Percentiles rank a stretch among this genome's conserved stretches.
Conservation (phyloP, 2,113 vertebrate genomes). For the Donacobius atricapilla region DNA sequence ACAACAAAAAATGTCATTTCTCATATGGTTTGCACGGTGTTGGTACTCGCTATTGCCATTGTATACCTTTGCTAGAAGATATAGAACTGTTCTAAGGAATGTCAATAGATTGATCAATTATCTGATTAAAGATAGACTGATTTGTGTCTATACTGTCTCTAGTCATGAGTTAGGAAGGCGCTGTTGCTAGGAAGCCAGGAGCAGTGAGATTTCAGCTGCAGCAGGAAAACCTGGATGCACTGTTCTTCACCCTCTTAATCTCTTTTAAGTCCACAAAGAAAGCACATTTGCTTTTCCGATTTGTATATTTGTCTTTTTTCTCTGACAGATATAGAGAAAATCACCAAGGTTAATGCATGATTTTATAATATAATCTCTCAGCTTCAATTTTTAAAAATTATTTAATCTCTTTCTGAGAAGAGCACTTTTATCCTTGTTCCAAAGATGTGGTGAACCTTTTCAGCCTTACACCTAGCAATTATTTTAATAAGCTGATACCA, state of each 20-base stretch:
- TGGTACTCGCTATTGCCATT: background rate
- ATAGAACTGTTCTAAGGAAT: background rate
- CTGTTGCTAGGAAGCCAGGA: conserved; percentile 55
- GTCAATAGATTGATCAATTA: background rate
- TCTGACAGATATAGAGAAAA: background rate
- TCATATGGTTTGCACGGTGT: background rate
- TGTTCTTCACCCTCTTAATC: background rate
- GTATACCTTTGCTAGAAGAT: background rate
- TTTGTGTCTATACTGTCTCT: background rate
- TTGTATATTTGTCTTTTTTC: background rate
- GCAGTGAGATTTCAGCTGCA: background rate
- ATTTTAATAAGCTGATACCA: background rate
- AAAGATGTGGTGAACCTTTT: background rate
- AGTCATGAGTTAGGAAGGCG: background rate
- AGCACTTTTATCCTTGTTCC: background rate
- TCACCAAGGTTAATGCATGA: background rate
- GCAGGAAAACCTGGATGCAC: background rate
- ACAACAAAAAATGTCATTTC: background rate
- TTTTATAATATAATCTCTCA: background rate
- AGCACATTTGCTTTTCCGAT: background rate
- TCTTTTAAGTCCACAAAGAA: background rate
- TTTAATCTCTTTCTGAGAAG: background rate
- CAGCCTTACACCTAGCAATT: background rate
- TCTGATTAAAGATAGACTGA: background rate
- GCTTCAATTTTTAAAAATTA: background rate